These are phyloP conservation scores for Agrypnus murinus DNA, from an alignment of 2,888 invertebrate species.

Conservation along the genomic window DNA sequence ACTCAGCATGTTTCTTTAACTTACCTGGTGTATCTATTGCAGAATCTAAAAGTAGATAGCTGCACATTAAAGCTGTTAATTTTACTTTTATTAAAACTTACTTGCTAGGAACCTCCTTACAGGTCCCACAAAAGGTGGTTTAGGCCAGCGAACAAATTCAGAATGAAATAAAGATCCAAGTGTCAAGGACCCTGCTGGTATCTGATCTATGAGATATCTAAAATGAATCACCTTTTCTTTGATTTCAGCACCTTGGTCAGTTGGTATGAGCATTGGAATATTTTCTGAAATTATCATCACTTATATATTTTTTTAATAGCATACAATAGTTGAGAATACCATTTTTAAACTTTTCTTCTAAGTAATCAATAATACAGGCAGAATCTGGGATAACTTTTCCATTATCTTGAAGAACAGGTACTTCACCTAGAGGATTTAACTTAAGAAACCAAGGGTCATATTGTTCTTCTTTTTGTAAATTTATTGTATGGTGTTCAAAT, in stretches of 20 bases:
- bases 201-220: conserved; percentile 77
- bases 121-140: conserved; percentile 80
- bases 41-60: conserved; percentile 72
- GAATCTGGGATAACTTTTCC: conserved; percentile 83
- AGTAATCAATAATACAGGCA: conserved; percentile 82
- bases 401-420: conserved; percentile 84
- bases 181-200: conserved; percentile 82
- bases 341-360: conserved; percentile 80
- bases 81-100: conserved; percentile 66
- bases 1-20: conserved; percentile 76
- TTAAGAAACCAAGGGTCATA: conserved; percentile 84
- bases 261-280: conserved; percentile 72
- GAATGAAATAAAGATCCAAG: conserved; percentile 83
- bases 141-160: conserved; percentile 77
- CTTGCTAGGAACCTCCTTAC: conserved; percentile 79
- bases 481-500: conserved; percentile 79
- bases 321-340: conserved; percentile 68
- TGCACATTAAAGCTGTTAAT: not conserved
- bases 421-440: conserved; percentile 85
- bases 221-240: conserved; percentile 76
- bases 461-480: conserved; percentile 83
- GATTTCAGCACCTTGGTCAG: conserved; percentile 73
- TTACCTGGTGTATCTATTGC: conserved; percentile 77
- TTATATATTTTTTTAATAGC: conserved; percentile 20
- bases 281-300: conserved; percentile 60